phyloP scores from a whole-genome alignment of 2,888 invertebrate genomes.

The Leptodirus hochenwartii region DNA sequence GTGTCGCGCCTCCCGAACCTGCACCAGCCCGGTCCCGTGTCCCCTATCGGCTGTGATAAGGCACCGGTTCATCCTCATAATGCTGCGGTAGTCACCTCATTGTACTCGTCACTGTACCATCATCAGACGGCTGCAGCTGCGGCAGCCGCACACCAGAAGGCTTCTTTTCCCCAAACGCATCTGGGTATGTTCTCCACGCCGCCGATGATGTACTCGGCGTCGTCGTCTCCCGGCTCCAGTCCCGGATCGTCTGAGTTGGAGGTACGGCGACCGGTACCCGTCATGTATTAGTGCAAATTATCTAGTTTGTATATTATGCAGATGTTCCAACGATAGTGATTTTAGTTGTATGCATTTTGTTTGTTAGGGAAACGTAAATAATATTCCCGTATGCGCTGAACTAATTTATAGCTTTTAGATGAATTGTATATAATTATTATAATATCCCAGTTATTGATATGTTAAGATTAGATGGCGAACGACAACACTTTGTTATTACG shows the following conservation, averaged over 20 bases:
- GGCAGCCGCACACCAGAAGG: conserved; percentile 32
- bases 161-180: conserved; percentile 30
- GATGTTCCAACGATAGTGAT: too few species aligned
- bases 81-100: conserved; percentile 45
- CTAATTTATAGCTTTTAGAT: too few species aligned
- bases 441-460: too few species aligned
- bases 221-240: conserved; percentile 27
- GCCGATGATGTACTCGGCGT: conserved; percentile 25
- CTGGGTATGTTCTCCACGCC: conserved; percentile 26
- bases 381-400: too few species aligned
- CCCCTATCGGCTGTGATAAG: conserved; percentile 22
- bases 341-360: too few species aligned
- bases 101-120: conserved; percentile 49
- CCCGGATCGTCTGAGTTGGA: conserved; percentile 27
- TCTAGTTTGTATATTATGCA: too few species aligned
- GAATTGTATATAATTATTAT: too few species aligned
- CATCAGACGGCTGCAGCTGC: conserved; percentile 32
- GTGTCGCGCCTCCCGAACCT: conserved; percentile 24
- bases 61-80: conserved; percentile 8
- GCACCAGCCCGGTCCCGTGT: conserved; percentile 17
- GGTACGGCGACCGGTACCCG: conserved; percentile 49
- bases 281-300: conserved; percentile 37
- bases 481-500: too few species aligned
- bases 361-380: too few species aligned
- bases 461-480: too few species aligned